phyloP scores from a whole-genome alignment of 1,140 invertebrate genomes.

The Bombus haemorrhoidalis region DNA sequence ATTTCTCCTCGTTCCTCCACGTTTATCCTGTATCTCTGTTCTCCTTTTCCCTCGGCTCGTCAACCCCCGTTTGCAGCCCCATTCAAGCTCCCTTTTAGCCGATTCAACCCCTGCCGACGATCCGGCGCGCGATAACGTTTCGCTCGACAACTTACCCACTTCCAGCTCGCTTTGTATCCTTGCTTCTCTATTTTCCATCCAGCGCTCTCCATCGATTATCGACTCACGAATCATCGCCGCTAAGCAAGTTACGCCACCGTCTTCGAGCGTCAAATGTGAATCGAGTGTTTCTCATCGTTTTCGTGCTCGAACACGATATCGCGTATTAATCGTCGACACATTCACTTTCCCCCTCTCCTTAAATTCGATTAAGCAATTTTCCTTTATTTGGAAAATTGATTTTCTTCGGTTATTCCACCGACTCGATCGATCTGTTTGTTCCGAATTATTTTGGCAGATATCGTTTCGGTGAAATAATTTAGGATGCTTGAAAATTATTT shows the following conservation, averaged over 20 bases:
- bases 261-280: conserved; percentile 57
- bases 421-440: not conserved
- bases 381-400: not conserved
- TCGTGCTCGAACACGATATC: conserved; percentile 24
- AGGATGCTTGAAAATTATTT: not conserved
- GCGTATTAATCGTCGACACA: conserved; percentile 27
- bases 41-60: conserved; percentile 67
- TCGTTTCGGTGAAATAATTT: not conserved
- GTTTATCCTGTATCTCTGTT: conserved; percentile 52
- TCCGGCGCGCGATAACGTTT: conserved; percentile 79
- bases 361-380: not conserved
- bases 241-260: conserved; percentile 57
- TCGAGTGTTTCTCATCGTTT: conserved; percentile 36
- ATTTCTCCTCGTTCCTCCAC: conserved; percentile 59
- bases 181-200: conserved; percentile 55
- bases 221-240: conserved; percentile 55
- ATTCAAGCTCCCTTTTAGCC: conserved; percentile 78
- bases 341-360: not conserved
- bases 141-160: conserved; percentile 80
- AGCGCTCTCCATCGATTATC: conserved; percentile 67
- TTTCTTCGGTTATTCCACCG: not conserved
- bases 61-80: conserved; percentile 71
- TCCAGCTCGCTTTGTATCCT: conserved; percentile 73
- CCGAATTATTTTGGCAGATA: not conserved
- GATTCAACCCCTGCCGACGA: conserved; percentile 74